These are phyloP conservation scores for Cremastinae sp. DNA, from an alignment of 2,888 invertebrate genomes.

Conservation along the genomic window DNA sequence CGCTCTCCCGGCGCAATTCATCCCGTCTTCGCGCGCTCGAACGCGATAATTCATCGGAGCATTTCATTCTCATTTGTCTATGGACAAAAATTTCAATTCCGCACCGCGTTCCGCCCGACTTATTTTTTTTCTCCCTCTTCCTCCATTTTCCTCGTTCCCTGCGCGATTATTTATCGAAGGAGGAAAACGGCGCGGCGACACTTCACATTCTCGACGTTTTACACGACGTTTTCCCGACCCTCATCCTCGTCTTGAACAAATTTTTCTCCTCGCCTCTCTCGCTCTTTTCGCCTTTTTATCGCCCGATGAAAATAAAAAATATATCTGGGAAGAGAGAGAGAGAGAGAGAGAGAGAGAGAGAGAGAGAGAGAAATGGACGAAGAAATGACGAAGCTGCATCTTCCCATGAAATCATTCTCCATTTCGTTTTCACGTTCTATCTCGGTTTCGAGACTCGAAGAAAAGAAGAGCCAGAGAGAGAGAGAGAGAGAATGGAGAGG, in stretches of 20 bases:
- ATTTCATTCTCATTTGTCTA: slow-evolving; percentile 51
- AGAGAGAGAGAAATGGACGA: background rate
- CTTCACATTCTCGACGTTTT: slow-evolving; percentile 18
- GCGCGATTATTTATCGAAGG: slow-evolving; percentile 52
- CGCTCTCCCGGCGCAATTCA: background rate
- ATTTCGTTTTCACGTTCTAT: no score
- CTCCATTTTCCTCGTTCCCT: slow-evolving; percentile 1
- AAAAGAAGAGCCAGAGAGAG: slow-evolving; percentile 48
- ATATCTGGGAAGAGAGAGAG: slow-evolving; percentile 29
- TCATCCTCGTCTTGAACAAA: background rate
- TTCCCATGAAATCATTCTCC: slow-evolving; percentile 63
- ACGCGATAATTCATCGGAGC: slow-evolving; percentile 50
- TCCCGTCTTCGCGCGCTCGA: slow-evolving; percentile 19
- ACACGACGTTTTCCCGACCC: slow-evolving; percentile 18
- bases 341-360: no score
- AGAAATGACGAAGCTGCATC: slow-evolving; percentile 74
- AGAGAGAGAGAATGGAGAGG: background rate
- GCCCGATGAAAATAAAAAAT: background rate
- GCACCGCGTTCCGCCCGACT: slow-evolving; percentile 2
- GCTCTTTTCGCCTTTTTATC: slow-evolving; percentile 6
- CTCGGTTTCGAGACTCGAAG: no score
- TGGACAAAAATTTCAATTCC: slow-evolving; percentile 47
- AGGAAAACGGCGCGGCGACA: slow-evolving; percentile 22
- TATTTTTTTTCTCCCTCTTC: slow-evolving; percentile 1
- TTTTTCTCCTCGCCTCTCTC: no score